These are phyloP conservation scores for Hemaris fuciformis DNA, from an alignment of 2,888 invertebrate species.

Conservation along the genomic window DNA sequence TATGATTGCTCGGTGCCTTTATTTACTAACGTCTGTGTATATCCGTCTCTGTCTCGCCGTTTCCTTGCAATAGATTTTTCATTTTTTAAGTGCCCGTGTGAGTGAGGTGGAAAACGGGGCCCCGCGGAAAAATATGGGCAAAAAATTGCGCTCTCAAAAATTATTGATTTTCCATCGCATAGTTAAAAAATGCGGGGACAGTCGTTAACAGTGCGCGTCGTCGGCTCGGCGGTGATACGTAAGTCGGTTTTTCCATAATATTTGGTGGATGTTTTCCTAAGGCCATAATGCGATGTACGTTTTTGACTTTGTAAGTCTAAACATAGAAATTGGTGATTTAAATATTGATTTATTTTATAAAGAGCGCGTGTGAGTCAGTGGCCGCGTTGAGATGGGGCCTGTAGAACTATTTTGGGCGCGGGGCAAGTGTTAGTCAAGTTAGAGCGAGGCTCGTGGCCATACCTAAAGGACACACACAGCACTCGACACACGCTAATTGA, in stretches of 20 bases:
- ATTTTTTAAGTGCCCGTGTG: conserved; percentile 70
- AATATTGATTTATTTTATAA: conserved; percentile 60
- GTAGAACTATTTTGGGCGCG: conserved; percentile 76
- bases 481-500: not conserved
- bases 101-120: conserved; percentile 66
- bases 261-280: conserved; percentile 59
- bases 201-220: conserved; percentile 64
- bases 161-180: conserved; percentile 78
- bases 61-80: conserved; percentile 76
- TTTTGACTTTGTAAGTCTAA: conserved; percentile 26
- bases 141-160: conserved; percentile 73
- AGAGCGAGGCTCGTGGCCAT: not conserved
- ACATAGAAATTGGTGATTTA: conserved; percentile 46
- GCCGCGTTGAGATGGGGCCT: conserved; percentile 61
- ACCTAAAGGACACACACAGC: not conserved
- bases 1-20: conserved; percentile 71
- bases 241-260: conserved; percentile 49
- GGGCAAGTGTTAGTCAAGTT: conserved; percentile 48
- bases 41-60: conserved; percentile 71
- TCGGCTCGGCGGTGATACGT: conserved; percentile 58
- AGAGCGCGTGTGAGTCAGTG: conserved; percentile 55
- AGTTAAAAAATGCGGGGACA: conserved; percentile 44
- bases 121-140: conserved; percentile 77
- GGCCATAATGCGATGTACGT: conserved; percentile 22
- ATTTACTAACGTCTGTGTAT: conserved; percentile 72